Base-by-base conservation (phyloP, 2,888 invertebrate species). In the Rhimphoctona megacephalus region DNA sequence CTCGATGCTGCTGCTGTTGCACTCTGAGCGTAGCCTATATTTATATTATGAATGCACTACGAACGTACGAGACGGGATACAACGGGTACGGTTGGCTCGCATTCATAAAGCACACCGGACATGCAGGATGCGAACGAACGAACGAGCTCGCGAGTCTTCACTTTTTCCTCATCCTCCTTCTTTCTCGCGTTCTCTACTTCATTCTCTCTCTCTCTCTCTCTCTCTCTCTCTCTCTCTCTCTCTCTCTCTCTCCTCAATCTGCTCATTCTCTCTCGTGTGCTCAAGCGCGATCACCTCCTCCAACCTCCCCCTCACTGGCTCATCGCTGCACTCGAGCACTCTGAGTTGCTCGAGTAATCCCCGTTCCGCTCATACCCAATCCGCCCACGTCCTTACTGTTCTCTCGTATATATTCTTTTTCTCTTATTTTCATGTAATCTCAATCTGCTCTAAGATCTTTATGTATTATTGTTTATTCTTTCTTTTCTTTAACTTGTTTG, bases 71-170 rank as follows among this genome's bases (percentile, higher is more conserved):
- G 85, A 81, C 78, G 86, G 86, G 85, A 85, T 83, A 87, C 88
- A 88, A 88, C 86, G 88, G 85, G 88, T 89, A 88, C 88, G 87
- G 89, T 89, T 89, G 89, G 89, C 90, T 90, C 90, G 92, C 92
- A 93, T 93, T 93, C 92, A 92, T 92, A 90, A 93, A 93, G 89
- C 89, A 90, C 90, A 90, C 90, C 91, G 90, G 91, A 90, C 91
- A 91, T 90, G 90, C 91, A 90, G 90, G 90, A 91, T 90, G 92
- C 92, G 91, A 90, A 90, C 92, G 39, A 91, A 85, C 74, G 79
- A 72, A 36, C 73, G 74, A 67, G 70, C 61, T 33, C 70, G 78
- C 81, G 43, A 66, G 61, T 70, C 73, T 70, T 64, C 66, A 49
- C 57, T 54, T 54, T 49, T 57, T 22, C 54, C 79, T 80, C 70